phyloP scores from a whole-genome alignment of 2,888 invertebrate genomes.

The Hirtodrosophila cameraria region DNA sequence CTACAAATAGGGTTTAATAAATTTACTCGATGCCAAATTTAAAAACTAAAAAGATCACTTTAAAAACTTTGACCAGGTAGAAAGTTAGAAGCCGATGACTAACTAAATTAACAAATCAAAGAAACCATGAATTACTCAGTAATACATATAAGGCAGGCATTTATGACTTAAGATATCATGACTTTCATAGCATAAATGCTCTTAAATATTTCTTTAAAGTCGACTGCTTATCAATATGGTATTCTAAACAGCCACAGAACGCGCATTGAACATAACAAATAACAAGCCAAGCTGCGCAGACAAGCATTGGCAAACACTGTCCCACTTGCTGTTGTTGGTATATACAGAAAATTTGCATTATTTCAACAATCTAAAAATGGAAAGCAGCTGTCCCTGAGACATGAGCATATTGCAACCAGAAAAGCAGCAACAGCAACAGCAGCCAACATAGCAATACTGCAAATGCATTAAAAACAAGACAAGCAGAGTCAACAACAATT shows the following conservation, averaged over 20 bases:
- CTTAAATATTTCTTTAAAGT: conserved; percentile 1
- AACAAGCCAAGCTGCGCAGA: conserved; percentile 13
- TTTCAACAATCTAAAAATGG: conserved; percentile 61
- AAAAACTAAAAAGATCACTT: too few species aligned
- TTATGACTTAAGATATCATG: too few species aligned
- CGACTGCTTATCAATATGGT: conserved; percentile 32
- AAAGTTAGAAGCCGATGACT: too few species aligned
- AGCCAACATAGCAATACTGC: not conserved
- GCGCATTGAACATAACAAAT: conserved; percentile 17
- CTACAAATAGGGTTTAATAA: too few species aligned
- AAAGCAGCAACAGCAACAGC: conserved; percentile 11
- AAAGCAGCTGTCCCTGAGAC: conserved; percentile 59
- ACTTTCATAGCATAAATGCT: too few species aligned
- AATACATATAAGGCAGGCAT: too few species aligned
- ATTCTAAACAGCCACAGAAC: conserved; percentile 14
- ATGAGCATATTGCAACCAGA: conserved; percentile 13
- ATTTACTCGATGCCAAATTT: too few species aligned
- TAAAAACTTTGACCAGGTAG: too few species aligned
- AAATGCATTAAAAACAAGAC: conserved; percentile 15
- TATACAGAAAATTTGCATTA: conserved; percentile 71
- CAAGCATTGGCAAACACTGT: conserved; percentile 1
- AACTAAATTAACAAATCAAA: too few species aligned
- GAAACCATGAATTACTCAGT: too few species aligned
- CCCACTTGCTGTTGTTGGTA: conserved; percentile 1
- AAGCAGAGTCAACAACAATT: conserved; percentile 11